A percentile compares a stretch with the other conserved stretches of the same genome.
Evolutionary conservation across 2,113 vertebrate species (phyloP).

Genomic region (Telmatochromis sp.): DNA sequence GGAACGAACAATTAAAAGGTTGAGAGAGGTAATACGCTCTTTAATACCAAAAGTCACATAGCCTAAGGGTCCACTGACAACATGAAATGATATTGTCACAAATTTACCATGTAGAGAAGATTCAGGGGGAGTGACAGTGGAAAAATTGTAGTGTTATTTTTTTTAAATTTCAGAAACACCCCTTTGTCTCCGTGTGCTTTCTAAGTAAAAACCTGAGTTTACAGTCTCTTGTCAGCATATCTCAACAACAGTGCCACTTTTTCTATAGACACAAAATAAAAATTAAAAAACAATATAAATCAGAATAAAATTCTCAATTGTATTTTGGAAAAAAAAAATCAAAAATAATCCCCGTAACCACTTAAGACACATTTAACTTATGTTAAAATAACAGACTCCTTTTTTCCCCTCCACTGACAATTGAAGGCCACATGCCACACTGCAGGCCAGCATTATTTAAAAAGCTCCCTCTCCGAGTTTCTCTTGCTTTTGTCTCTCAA

Average conservation of each 20-base stretch:
- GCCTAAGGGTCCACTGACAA: conserved; percentile 72
- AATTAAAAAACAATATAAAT: conserved; percentile 49
- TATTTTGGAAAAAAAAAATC: conserved; percentile 21
- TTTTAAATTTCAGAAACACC: conserved; percentile 39
- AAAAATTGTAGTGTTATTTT: background rate
- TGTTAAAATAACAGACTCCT: conserved; percentile 46
- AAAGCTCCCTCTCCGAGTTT: background rate
- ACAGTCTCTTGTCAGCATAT: conserved; percentile 57
- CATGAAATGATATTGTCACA: conserved; percentile 72
- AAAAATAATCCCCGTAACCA: conserved; percentile 2
- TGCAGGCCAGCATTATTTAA: conserved; percentile 18
- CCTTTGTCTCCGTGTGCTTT: conserved; percentile 70
- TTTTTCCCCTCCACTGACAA: background rate
- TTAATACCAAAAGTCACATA: conserved; percentile 69
- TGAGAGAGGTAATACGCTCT: conserved; percentile 71
- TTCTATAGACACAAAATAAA: conserved; percentile 43
- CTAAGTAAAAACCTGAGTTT: conserved; percentile 79
- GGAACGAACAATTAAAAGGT: conserved; percentile 69
- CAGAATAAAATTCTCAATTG: conserved; percentile 61
- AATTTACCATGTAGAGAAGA: conserved; percentile 68
- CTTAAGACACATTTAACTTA: conserved; percentile 49
- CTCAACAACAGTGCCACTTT: conserved; percentile 69
- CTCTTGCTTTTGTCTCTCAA: conserved; percentile 10
- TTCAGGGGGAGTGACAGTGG: background rate
- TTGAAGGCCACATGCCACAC: conserved; percentile 15